Evolutionary conservation across 2,888 invertebrate species (phyloP), one percentile per base, ranked within the genome.

Genomic region (Conus canariensis): DNA sequence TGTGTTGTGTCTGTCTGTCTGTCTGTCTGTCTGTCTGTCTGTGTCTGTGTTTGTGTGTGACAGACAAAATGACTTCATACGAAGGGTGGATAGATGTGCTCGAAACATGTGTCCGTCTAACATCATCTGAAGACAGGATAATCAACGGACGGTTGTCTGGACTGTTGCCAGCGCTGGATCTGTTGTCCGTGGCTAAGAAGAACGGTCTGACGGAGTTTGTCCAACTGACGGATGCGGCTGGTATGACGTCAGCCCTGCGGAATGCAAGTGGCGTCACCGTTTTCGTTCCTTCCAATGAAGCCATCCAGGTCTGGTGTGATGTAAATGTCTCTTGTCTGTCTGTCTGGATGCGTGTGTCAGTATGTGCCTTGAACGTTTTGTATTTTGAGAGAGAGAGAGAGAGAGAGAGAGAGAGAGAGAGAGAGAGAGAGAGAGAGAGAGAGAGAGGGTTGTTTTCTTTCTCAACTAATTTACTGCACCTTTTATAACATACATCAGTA

Each of bases 141-240:
- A 64, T 64, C 16, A 80, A 25, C 25, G 45, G 30, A 80, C 77
- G 14, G 8, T 30, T 30, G 12, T 16, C 12, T 80, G 77, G 14
- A 30, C 30, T 30, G 14, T 64, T 64, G 16, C 64, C 88, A 97
- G 97, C 97, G 87, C 94, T 96, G 90, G 95, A 96, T 58, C 92
- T 97, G 8, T 94, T 96, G 67, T 96, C 96, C 30, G 96, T 97
- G 8, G 96, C 98, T 92, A 96, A 97, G 90, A 97, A 97, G 90
- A 97, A 97, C 92, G 97, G 97, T 94, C 96, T 97, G 67, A 97
- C 97, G 0, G 97, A 97, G 92, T 97, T 98, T 95, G 96, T 96
- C n/a, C 94, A 95, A n/a, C 94, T 97, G 14, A 92, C 97, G 30
- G 94, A 96, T 83, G 93, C 94, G 59, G 96, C 97, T 8, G 96